Evolutionary conservation across 2,888 invertebrate species (phyloP), one percentile per base, ranked within the genome.

Genomic region (Aproaerema taeniolella): DNA sequence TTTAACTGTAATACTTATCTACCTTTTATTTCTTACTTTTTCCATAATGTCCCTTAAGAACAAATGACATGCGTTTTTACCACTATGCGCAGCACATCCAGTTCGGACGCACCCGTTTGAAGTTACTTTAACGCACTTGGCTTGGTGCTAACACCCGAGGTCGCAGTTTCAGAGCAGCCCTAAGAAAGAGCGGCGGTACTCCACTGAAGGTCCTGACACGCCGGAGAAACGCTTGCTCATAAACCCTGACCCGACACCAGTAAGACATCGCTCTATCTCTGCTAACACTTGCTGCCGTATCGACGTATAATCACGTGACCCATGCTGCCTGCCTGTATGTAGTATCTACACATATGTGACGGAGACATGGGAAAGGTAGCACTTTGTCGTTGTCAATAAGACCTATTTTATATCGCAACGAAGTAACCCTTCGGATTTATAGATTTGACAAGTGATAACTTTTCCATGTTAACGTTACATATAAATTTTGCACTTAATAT

Each of bases 221-320:
- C 87, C 87, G 58, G 87, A 87, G 72, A 87, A 85, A 69, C 73
- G 85, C 66, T 79, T 87, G 73, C 85, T 87, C 64, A 77, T 87
- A 64, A 81, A 87, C 63, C 87, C 87, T 52, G 87, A 87, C 46
- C 75, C 76, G 41, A 75, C 87, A 59, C 82, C 87, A 72, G 88
- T 87, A 86, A 87, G 88, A 67, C 43, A 54, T 46, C 43, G 42
- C 52, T 50, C 53, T 49, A 53, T 49, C 29, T 41, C 36, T 55
- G 43, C 49, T 46, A 47, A 53, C 45, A 47, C 46, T 39, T 40
- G 38, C 31, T 41, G 36, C 36, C 30, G 17, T 40, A 38, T 34
- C 32, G 25, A 36, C 25, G 37, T 38, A 39, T 31, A 8, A 31
- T 29, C 28, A 32, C 34, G 28, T 24, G 35, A 41, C 20, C 25